Evolutionary conservation across 2,113 vertebrate species (phyloP).

Genomic region (Cochlearius cochlearius): DNA sequence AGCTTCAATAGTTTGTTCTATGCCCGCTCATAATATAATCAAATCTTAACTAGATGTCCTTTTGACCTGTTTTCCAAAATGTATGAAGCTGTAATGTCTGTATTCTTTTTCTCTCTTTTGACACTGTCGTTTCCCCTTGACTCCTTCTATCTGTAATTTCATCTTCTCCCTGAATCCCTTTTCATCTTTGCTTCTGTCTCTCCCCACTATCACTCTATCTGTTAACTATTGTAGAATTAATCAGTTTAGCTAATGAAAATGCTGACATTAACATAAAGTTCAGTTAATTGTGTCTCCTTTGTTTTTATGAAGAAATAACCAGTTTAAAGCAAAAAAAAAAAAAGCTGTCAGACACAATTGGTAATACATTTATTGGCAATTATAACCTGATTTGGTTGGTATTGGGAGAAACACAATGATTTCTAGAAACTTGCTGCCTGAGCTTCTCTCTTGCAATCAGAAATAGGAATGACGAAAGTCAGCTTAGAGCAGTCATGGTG

Average conservation of each 20-base stretch:
- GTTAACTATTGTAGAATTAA: slow-evolving; percentile 20
- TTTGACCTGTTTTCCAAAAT: slow-evolving; percentile 4
- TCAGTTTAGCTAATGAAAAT: slow-evolving; percentile 33
- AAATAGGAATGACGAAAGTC: background rate
- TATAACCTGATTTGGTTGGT: background rate
- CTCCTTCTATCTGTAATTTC: background rate
- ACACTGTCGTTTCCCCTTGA: background rate
- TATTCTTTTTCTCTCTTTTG: background rate
- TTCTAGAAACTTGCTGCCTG: background rate
- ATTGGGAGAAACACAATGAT: background rate
- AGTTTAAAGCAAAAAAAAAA: background rate
- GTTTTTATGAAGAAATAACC: slow-evolving; percentile 13
- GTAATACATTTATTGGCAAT: background rate
- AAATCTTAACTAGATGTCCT: background rate
- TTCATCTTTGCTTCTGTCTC: slow-evolving; percentile 15
- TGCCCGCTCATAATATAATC: background rate
- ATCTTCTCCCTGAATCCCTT: slow-evolving; percentile 6
- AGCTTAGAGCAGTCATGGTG: background rate
- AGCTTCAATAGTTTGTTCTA: background rate
- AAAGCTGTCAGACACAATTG: background rate
- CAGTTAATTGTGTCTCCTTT: background rate
- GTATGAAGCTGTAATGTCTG: background rate
- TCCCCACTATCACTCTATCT: background rate
- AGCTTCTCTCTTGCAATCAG: background rate
- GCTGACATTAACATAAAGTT: background rate